phyloP scores from a whole-genome alignment of 1,140 invertebrate species.

The Micrasema minimum region DNA sequence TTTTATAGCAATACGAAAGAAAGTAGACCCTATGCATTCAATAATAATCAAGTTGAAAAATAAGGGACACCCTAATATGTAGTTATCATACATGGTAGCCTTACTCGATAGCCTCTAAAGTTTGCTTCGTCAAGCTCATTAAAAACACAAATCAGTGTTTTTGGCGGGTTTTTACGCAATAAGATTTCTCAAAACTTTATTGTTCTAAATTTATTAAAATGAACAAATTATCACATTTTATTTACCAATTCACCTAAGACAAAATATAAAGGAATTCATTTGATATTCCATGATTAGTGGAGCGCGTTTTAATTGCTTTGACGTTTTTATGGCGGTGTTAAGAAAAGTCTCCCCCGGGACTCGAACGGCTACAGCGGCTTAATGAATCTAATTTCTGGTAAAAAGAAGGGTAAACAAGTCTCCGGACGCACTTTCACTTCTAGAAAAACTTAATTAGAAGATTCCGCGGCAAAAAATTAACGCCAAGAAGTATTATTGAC shows the following conservation, averaged over 20 bases:
- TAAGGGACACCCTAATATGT: too few species aligned
- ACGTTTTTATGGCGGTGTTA: slow-evolving; percentile 37
- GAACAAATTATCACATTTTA: background rate
- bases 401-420: slow-evolving; percentile 46
- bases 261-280: slow-evolving; percentile 9
- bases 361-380: slow-evolving; percentile 8
- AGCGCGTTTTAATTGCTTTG: slow-evolving; percentile 45
- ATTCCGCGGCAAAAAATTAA: slow-evolving; percentile 38
- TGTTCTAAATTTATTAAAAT: too few species aligned
- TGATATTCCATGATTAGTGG: slow-evolving; percentile 37
- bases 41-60: too few species aligned
- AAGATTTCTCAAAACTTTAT: too few species aligned
- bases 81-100: too few species aligned
- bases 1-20: too few species aligned
- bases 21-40: too few species aligned
- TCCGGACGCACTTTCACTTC: slow-evolving; percentile 1
- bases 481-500: slow-evolving; percentile 40
- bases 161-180: too few species aligned
- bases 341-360: slow-evolving; percentile 36
- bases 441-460: slow-evolving; percentile 35
- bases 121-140: too few species aligned
- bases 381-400: slow-evolving; percentile 45
- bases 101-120: too few species aligned
- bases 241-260: background rate
- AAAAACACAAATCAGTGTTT: too few species aligned